A percentile compares a stretch with the other conserved stretches of the same genome.
These are phyloP conservation scores for Athripsodes cinereus DNA, from an alignment of 2,888 invertebrate species.

Conservation along the genomic window DNA sequence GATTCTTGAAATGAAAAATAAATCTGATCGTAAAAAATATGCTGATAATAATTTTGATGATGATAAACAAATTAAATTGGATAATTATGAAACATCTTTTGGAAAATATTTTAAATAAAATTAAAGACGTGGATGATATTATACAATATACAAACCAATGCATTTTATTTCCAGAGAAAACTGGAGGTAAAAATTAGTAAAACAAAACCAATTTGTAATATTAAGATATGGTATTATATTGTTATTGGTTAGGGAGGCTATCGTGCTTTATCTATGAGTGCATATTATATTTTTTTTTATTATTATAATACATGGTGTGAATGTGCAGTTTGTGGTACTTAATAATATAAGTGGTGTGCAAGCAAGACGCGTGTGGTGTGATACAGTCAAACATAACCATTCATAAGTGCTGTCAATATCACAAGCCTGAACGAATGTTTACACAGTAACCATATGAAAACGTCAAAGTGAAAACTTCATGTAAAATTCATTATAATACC, in stretches of 20 bases:
- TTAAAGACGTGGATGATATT: background rate
- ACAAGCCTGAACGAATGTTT: no score
- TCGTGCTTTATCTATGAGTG: background rate
- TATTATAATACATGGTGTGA: background rate
- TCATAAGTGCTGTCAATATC: no score
- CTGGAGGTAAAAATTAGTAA: background rate
- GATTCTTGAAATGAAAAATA: no score
- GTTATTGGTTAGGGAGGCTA: background rate
- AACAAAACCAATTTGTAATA: background rate
- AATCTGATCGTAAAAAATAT: no score
- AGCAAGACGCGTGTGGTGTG: background rate
- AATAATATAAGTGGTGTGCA: background rate
- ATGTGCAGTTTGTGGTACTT: background rate
- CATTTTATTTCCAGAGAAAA: background rate
- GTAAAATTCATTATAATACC: no score
- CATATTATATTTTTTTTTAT: background rate
- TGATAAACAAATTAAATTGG: no score
- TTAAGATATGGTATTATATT: background rate
- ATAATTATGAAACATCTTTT: no score
- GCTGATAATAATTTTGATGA: no score
- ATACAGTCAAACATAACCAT: background rate
- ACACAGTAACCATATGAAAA: no score
- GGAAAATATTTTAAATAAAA: no score
- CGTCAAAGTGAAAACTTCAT: no score
- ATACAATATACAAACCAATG: slow-evolving; percentile 2